phyloP scores from a whole-genome alignment of 2,797 vertebrate species.

The Clarias platycephalus region DNA sequence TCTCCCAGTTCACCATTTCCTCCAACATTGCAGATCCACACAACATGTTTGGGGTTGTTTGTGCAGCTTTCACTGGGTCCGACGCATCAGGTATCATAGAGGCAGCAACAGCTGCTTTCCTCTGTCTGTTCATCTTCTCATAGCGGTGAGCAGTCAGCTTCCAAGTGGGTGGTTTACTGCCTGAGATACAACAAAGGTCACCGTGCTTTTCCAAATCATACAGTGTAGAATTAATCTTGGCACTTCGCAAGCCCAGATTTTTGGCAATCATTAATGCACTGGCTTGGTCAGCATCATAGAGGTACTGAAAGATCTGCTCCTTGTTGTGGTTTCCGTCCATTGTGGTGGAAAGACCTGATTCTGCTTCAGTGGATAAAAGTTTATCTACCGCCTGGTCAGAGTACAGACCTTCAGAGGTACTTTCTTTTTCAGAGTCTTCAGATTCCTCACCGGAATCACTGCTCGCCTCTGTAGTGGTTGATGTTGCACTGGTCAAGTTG shows the following conservation, averaged over 20 bases:
- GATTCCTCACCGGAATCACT: conserved; percentile 44
- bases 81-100: neutral
- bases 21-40: neutral
- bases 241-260: conserved; percentile 78
- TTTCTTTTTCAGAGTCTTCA: conserved; percentile 64
- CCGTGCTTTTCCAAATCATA: conserved; percentile 84
- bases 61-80: neutral
- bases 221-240: conserved; percentile 81
- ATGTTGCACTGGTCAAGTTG: neutral
- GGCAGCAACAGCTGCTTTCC: conserved; percentile 61
- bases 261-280: conserved; percentile 83
- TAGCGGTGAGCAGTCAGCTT: conserved; percentile 79
- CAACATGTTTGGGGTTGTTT: neutral
- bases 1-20: conserved; percentile 18
- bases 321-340: conserved; percentile 79
- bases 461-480: conserved; percentile 17
- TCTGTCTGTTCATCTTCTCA: conserved; percentile 82
- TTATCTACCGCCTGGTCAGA: conserved; percentile 49
- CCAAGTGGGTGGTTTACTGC: conserved; percentile 75
- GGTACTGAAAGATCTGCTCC: conserved; percentile 80
- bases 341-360: conserved; percentile 67
- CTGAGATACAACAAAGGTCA: conserved; percentile 73
- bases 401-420: conserved; percentile 54
- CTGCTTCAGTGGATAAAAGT: conserved; percentile 16
- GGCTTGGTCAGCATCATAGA: conserved; percentile 70